Conservation (phyloP, 2,113 vertebrate species). For the Leucosticte australis region DNA sequence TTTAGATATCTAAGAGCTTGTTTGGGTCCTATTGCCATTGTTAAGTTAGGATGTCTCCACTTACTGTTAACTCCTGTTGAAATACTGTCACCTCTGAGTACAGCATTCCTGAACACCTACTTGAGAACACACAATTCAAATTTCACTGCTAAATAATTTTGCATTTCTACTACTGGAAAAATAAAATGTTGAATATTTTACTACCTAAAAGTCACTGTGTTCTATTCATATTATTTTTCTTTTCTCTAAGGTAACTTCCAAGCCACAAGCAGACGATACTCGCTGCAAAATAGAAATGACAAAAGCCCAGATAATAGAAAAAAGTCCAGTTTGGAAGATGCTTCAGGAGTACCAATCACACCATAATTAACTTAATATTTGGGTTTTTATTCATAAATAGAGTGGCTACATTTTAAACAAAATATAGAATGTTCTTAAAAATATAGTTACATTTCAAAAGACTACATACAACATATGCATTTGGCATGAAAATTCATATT, state of each 20-base stretch:
- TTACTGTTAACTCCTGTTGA: not conserved
- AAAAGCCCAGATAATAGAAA: conserved; percentile 81
- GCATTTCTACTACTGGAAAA: not conserved
- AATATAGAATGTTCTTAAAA: conserved; percentile 30
- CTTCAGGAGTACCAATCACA: conserved; percentile 70
- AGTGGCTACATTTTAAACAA: conserved; percentile 24
- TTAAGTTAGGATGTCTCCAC: not conserved
- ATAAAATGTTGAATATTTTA: not conserved
- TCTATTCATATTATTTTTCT: not conserved
- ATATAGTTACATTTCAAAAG: not conserved
- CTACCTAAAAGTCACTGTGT: not conserved
- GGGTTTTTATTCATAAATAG: conserved; percentile 38
- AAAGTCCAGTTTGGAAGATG: conserved; percentile 85
- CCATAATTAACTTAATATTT: conserved; percentile 24
- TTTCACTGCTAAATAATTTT: not conserved
- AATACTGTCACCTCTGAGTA: not conserved
- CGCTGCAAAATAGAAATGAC: conserved; percentile 77
- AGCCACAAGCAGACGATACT: conserved; percentile 78
- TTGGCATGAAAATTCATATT: not conserved
- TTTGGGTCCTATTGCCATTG: not conserved
- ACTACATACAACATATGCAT: not conserved
- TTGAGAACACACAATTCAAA: not conserved
- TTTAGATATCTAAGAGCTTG: not conserved
- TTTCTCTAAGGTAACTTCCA: conserved; percentile 82
- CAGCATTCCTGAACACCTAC: not conserved